phyloP scores from a whole-genome alignment of 2,888 invertebrate species.

The Lasioglossum morio region DNA sequence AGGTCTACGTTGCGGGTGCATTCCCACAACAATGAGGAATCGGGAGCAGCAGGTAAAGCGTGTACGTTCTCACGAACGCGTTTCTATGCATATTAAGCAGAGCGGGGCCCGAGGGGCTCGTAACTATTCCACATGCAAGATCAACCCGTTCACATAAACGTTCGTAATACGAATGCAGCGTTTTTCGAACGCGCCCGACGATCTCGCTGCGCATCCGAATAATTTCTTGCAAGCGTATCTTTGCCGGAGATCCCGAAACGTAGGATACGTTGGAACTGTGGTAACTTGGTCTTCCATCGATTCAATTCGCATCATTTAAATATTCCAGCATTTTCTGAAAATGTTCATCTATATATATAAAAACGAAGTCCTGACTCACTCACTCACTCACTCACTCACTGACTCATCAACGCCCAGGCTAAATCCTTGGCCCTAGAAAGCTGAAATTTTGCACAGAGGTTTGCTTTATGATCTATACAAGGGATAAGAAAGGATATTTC shows the following conservation, averaged over 20 bases:
- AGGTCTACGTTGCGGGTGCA: background rate
- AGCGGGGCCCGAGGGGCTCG: constrained; percentile 20
- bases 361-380: no score
- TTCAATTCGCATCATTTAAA: background rate
- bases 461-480: no score
- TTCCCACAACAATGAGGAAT: constrained; percentile 38
- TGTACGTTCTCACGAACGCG: constrained; percentile 13
- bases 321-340: no score
- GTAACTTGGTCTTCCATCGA: background rate
- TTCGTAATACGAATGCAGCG: constrained; percentile 19
- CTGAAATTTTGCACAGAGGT: no score
- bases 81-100: constrained; percentile 50
- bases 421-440: no score
- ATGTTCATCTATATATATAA: no score
- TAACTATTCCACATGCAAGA: constrained; percentile 50
- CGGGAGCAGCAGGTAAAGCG: constrained; percentile 24
- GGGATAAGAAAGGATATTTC: no score
- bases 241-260: background rate
- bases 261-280: background rate
- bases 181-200: constrained; percentile 25
- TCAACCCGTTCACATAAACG: constrained; percentile 19
- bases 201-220: background rate
- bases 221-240: background rate
- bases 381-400: no score
- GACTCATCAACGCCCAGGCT: no score